Base-by-base conservation (phyloP, 1,140 invertebrate genomes). In the Leptoteleia sp. region DNA sequence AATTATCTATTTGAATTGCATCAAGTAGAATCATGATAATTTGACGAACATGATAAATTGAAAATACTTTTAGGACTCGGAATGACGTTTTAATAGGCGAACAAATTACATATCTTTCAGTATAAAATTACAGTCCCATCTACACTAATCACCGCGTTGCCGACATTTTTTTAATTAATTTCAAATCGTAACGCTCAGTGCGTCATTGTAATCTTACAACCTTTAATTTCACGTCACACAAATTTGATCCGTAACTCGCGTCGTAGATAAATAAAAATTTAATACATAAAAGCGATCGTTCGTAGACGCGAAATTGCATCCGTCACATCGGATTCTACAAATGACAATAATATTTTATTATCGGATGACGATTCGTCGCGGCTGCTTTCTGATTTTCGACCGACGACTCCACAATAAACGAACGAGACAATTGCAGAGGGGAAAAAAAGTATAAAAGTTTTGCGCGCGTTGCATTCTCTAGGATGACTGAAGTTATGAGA, bases 351-450 rank as follows among this genome's bases (percentile, higher is more conserved):
- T 13, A 4, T 35, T 17, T 50, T 33, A 35, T 35, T 19, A 37
- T 22, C 11, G 16, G 2, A 12, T 9, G n/a, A 17, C 31, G 31
- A 37, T 52, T 50, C 9, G 13, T 33, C 27, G 27, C 29, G 27
- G 9, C n/a, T 22, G 31, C 33, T 52, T 52, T 52, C n/a, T 33
- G 31, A 52, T 52, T 52, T 52, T 52, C 25, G 43, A 47, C 43
- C 43, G 13, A 17, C 15, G 17, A 52, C 31, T 25, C 12, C 9
- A 37, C 15, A 52, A 52, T 35, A 11, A 22, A 52, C 33, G 5
- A 5, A 8, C 31, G 48, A 52, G 48, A 52, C 33, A 37, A 52
- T 37, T 33, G 15, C 11, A 37, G 4, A 1, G 17, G 16, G 31
- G 1, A 11, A 22, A 12, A 22, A 19, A n/a, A 11, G 40, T 17